These are phyloP conservation scores for Phylloscopus whistleri DNA, from an alignment of 2,113 vertebrate genomes.

Conservation along the genomic window DNA sequence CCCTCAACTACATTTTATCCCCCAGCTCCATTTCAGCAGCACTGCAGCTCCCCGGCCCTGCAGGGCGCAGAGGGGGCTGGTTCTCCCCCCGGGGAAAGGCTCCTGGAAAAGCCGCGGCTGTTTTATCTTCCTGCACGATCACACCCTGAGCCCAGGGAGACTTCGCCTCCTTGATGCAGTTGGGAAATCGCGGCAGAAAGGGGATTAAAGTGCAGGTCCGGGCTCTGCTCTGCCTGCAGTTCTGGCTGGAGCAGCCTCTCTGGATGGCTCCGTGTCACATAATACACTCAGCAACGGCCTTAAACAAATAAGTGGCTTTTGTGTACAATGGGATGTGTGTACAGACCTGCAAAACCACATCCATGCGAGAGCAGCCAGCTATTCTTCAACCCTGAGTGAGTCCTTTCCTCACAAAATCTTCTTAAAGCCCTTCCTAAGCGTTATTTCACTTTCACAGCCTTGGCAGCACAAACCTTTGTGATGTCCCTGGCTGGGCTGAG, in stretches of 20 bases:
- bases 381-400: slow-evolving; percentile 20
- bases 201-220: slow-evolving; percentile 58
- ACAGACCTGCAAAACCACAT: slow-evolving; percentile 50
- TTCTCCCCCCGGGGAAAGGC: slow-evolving; percentile 30
- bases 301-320: slow-evolving; percentile 32
- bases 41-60: background rate
- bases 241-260: slow-evolving; percentile 50
- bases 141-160: background rate
- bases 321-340: slow-evolving; percentile 30
- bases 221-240: slow-evolving; percentile 46
- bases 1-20: slow-evolving; percentile 38
- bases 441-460: background rate
- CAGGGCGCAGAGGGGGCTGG: background rate
- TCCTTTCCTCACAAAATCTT: slow-evolving; percentile 26
- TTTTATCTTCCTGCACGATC: slow-evolving; percentile 20
- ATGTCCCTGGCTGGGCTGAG: background rate
- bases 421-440: background rate
- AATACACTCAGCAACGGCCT: background rate
- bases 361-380: background rate
- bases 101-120: slow-evolving; percentile 26
- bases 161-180: slow-evolving; percentile 9
- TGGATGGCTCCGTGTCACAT: slow-evolving; percentile 36
- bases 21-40: slow-evolving; percentile 56
- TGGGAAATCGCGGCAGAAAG: slow-evolving; percentile 63
- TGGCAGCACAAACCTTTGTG: background rate